These are phyloP conservation scores for Corbicula japonica DNA, from an alignment of 2,888 invertebrate species.

Conservation along the genomic window DNA sequence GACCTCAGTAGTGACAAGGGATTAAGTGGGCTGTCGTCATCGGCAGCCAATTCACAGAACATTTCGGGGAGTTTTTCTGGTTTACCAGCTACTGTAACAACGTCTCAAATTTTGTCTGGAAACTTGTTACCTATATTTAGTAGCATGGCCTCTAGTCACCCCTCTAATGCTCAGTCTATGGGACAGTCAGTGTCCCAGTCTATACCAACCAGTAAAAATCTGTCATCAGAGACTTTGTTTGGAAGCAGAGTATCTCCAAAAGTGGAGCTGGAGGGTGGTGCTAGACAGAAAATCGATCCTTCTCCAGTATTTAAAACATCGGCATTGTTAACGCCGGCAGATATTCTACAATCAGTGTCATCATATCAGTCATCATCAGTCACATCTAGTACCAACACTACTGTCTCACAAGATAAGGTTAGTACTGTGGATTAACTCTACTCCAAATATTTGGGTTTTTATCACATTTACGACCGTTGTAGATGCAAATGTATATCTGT, in stretches of 20 bases:
- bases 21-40: too few relatives aligned
- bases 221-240: conserved; percentile 19
- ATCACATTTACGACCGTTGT: too few relatives aligned
- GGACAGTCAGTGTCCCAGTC: not conserved
- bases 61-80: too few relatives aligned
- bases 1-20: conserved; percentile 15
- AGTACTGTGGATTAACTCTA: too few relatives aligned
- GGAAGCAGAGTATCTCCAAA: conserved; percentile 21
- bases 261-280: conserved; percentile 7
- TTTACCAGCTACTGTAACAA: not conserved
- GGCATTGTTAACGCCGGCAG: conserved; percentile 58
- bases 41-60: too few relatives aligned
- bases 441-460: too few relatives aligned
- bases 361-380: conserved; percentile 13
- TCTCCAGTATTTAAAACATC: conserved; percentile 26
- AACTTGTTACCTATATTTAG: conserved; percentile 33
- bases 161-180: conserved; percentile 20
- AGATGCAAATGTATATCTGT: too few relatives aligned
- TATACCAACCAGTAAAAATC: not conserved
- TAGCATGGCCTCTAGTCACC: conserved; percentile 13
- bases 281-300: conserved; percentile 33
- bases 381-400: conserved; percentile 5
- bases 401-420: conserved; percentile 37
- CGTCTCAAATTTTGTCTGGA: conserved; percentile 42
- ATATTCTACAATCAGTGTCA: conserved; percentile 51